These are phyloP conservation scores for Pampus argenteus DNA, from an alignment of 2,797 vertebrate species.

Conservation along the genomic window DNA sequence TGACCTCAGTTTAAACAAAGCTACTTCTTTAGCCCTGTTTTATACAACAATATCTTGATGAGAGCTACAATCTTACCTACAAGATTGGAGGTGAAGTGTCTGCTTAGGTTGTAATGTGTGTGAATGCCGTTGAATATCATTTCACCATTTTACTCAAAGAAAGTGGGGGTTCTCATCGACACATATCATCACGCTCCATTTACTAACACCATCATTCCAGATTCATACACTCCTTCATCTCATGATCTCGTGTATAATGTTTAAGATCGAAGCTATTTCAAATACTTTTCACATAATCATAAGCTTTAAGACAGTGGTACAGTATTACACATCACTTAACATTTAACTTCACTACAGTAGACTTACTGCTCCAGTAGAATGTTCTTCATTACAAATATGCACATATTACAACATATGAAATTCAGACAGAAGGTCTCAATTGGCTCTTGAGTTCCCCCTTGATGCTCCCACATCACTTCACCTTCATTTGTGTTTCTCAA, in stretches of 20 bases:
- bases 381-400: conserved; percentile 1
- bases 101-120: conserved; percentile 40
- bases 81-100: conserved; percentile 57
- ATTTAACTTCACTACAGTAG: conserved; percentile 11
- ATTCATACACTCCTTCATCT: conserved; percentile 10
- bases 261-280: conserved; percentile 18
- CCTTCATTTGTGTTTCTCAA: conserved; percentile 49
- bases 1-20: no score
- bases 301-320: conserved; percentile 16
- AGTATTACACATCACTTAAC: conserved; percentile 8
- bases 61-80: conserved; percentile 56
- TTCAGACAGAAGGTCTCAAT: conserved; percentile 38
- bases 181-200: conserved; percentile 19
- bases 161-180: conserved; percentile 25
- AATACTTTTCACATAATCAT: conserved; percentile 17
- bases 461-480: conserved; percentile 45
- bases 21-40: no score
- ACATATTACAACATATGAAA: conserved; percentile 25
- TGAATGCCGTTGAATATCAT: conserved; percentile 38
- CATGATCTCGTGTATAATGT: conserved; percentile 12
- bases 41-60: neutral
- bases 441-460: conserved; percentile 47
- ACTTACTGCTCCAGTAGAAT: neutral
- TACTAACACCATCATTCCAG: conserved; percentile 49
- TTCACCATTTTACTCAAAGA: conserved; percentile 25